Percentiles rank a stretch among this genome's conserved stretches.
These are phyloP conservation scores for Hydroisotoma schaefferi DNA, from an alignment of 2,888 invertebrate genomes.

Conservation along the genomic window DNA sequence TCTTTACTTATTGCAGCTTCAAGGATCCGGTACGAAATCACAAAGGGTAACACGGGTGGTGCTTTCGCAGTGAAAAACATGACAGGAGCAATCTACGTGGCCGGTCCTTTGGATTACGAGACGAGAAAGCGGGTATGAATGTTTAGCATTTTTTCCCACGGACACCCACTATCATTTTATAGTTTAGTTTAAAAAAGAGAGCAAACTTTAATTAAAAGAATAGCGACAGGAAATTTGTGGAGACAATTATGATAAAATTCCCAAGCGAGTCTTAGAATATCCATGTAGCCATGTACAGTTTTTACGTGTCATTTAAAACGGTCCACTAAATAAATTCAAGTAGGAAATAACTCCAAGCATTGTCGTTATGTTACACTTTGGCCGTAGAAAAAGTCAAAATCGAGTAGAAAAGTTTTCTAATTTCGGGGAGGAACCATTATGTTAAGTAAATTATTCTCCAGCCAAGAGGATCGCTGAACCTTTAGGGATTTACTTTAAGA, in stretches of 20 bases:
- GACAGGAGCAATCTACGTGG: slow-evolving; percentile 98
- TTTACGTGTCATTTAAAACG: no score
- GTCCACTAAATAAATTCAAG: no score
- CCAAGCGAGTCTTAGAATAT: no score
- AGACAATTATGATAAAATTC: no score
- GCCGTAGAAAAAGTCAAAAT: no score
- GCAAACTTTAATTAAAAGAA: no score
- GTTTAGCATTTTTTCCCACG: not conserved
- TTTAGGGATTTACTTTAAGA: not conserved
- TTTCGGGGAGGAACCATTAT: not conserved
- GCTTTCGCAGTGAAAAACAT: slow-evolving; percentile 97
- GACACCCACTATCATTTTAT: no score
- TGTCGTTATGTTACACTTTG: no score
- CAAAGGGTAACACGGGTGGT: slow-evolving; percentile 97
- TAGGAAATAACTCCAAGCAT: no score
- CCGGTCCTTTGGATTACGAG: slow-evolving; percentile 94
- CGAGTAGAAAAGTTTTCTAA: slow-evolving; percentile 1
- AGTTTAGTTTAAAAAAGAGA: no score
- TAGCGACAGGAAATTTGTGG: no score
- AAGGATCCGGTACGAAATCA: slow-evolving; percentile 98
- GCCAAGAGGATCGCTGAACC: not conserved
- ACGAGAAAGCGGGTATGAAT: slow-evolving; percentile 79
- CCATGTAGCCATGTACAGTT: no score
- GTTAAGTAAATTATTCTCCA: not conserved
- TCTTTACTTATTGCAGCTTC: slow-evolving; percentile 67